Evolutionary conservation across 1,140 invertebrate genomes (phyloP).

Genomic region (Lutraria rhynchaena): DNA sequence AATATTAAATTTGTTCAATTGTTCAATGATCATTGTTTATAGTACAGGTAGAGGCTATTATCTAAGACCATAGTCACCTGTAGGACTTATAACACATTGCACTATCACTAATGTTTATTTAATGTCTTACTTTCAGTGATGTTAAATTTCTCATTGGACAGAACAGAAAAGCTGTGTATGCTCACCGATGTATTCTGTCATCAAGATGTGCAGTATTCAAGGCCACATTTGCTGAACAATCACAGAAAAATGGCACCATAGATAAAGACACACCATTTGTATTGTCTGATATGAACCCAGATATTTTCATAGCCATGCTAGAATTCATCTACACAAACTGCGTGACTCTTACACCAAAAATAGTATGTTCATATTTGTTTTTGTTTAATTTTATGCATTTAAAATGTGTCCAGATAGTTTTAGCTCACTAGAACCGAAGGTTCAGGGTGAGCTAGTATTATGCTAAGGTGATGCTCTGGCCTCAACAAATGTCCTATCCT

Average conservation of each 20-base stretch:
- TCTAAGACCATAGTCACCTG: background rate
- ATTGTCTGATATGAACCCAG: slow-evolving; percentile 77
- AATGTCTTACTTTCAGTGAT: slow-evolving; percentile 81
- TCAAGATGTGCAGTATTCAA: slow-evolving; percentile 80
- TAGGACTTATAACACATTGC: background rate
- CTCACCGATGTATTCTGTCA: slow-evolving; percentile 80
- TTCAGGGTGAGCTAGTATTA: too few species aligned
- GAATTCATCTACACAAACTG: slow-evolving; percentile 81
- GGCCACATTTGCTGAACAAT: slow-evolving; percentile 79
- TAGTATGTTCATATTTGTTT: too few species aligned
- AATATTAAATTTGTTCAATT: too few species aligned
- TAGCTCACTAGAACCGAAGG: too few species aligned
- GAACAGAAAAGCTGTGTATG: slow-evolving; percentile 76
- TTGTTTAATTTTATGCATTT: too few species aligned
- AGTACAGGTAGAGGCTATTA: background rate
- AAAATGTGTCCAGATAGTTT: too few species aligned
- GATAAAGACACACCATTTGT: slow-evolving; percentile 78
- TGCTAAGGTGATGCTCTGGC: too few species aligned
- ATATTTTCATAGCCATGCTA: slow-evolving; percentile 79
- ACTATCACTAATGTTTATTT: slow-evolving; percentile 81
- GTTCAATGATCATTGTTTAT: too few species aligned
- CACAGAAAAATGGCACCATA: slow-evolving; percentile 63
- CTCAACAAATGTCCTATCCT: too few species aligned
- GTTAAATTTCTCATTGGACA: slow-evolving; percentile 80
- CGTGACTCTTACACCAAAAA: slow-evolving; percentile 78